A percentile compares a stretch with the other conserved stretches of the same genome.
phyloP scores from a whole-genome alignment of 2,113 vertebrate species.

The Laterallus jamaicensis region DNA sequence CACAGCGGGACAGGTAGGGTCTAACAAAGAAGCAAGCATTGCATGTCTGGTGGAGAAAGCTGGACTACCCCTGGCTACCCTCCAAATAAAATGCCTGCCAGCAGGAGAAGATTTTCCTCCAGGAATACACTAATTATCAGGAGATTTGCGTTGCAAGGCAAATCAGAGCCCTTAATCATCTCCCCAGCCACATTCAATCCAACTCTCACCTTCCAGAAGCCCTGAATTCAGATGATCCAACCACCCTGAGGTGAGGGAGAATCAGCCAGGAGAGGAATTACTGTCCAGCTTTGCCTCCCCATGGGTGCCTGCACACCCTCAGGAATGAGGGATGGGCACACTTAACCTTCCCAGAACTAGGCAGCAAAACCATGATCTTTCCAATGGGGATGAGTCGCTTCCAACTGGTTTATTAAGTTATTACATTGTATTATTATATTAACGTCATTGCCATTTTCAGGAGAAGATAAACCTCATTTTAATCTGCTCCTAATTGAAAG shows the following conservation, averaged over 20 bases:
- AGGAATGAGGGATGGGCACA: neutral
- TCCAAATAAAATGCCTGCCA: neutral
- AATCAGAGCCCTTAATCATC: neutral
- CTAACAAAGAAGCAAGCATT: neutral
- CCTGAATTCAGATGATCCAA: neutral
- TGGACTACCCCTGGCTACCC: neutral
- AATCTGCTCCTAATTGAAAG: conserved; percentile 72
- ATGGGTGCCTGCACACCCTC: neutral
- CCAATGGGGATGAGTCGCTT: conserved; percentile 41
- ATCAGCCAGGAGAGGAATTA: neutral
- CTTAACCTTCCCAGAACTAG: neutral
- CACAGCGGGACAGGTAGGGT: neutral
- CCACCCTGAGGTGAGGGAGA: neutral
- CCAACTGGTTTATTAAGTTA: conserved; percentile 67
- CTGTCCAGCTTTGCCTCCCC: neutral
- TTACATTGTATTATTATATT: conserved; percentile 66
- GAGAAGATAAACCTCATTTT: conserved; percentile 69
- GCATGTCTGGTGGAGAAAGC: neutral
- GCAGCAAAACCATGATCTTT: neutral
- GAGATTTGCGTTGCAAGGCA: neutral
- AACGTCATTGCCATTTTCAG: conserved; percentile 64
- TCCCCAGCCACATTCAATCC: neutral
- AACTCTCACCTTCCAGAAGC: neutral
- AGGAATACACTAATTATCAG: neutral
- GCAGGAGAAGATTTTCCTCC: neutral